A percentile compares a stretch with the other conserved stretches of the same genome.
Conservation (phyloP, 2,797 vertebrate species). For the Rhinogobio ventralis region DNA sequence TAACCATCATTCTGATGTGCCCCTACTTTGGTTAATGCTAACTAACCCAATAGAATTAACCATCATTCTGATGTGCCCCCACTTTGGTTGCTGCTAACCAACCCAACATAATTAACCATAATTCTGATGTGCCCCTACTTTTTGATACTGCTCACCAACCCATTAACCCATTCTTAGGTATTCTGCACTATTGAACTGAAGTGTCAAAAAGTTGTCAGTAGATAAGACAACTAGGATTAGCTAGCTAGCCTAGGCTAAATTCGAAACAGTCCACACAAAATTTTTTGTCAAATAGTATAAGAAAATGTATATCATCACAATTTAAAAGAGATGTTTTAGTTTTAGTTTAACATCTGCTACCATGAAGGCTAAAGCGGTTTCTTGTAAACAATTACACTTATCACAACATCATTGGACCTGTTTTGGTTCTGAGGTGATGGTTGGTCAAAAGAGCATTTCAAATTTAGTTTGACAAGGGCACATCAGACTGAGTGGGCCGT, state of each 20-base stretch:
- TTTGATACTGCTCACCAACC: not conserved
- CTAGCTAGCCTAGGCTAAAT: not conserved
- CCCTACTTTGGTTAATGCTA: not conserved
- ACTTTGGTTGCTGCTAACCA: not conserved
- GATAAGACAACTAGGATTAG: not conserved
- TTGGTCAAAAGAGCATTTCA: constrained; percentile 38
- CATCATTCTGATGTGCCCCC: not conserved
- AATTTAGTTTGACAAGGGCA: constrained; percentile 46
- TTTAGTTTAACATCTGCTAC: not conserved
- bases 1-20: not conserved
- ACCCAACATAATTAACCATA: not conserved
- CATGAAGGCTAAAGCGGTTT: not conserved
- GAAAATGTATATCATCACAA: not conserved
- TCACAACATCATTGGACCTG: not conserved
- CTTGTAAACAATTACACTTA: constrained; percentile 6
- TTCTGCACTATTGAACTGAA: not conserved
- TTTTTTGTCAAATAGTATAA: not conserved
- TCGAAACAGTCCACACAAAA: not conserved
- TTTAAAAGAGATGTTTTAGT: too few species aligned
- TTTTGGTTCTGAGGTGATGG: constrained; percentile 12
- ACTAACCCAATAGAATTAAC: not conserved
- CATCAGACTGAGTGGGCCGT: constrained; percentile 25
- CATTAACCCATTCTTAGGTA: not conserved
- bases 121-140: not conserved
- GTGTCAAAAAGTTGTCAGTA: not conserved